Base-by-base conservation (phyloP, 2,113 vertebrate species). In the Scartelaos histophorus region DNA sequence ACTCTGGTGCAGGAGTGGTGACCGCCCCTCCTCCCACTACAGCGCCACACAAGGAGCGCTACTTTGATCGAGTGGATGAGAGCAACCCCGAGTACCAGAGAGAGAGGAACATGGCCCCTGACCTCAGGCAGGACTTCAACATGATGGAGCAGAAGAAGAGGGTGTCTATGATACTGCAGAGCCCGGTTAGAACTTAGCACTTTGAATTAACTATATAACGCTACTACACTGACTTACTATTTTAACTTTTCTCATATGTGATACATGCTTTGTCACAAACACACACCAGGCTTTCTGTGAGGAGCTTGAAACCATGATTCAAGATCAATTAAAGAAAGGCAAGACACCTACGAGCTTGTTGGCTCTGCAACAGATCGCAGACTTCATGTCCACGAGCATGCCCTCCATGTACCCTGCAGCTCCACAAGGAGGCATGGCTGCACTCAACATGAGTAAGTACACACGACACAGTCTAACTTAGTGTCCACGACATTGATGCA, bases 141-240 rank as follows among this genome's bases (percentile, higher is more conserved):
- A 99, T 99, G 97, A 99, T 99, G 98, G 98, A 99, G 81, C 98
- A 99, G 76, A 95, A 95, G 85, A 99, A 99, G 89, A 93, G 98
- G 74, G 98, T 99, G n/a, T 99, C 98, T 85, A 98, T 99, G 97
- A 99, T 99, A 51, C 94, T 99, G 53, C 98, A 99, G 73, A 99
- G 98, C 67, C 98, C 98, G 3, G 98, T 99, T 90, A 96, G 95
- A 84, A 60, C 38, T 38, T 10, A 60, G 67, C 43, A 19, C 19
- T 80, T 25, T 43, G 38, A 43, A 43, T 43, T 10, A 43, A 10
- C 38, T 43, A 43, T 43, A 43, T 43, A 43, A 9, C 38, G 10
- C 38, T 43, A 11, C 38, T 43, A 11, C 38, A 22, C 10, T 10
- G 9, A n/a, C 19, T 54, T 56, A 51, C 11, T 24, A 24, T 24